These are phyloP conservation scores for Cladopsammia gracilis DNA, from an alignment of 64 coral and sea anemone genomes.

Conservation along the genomic window DNA sequence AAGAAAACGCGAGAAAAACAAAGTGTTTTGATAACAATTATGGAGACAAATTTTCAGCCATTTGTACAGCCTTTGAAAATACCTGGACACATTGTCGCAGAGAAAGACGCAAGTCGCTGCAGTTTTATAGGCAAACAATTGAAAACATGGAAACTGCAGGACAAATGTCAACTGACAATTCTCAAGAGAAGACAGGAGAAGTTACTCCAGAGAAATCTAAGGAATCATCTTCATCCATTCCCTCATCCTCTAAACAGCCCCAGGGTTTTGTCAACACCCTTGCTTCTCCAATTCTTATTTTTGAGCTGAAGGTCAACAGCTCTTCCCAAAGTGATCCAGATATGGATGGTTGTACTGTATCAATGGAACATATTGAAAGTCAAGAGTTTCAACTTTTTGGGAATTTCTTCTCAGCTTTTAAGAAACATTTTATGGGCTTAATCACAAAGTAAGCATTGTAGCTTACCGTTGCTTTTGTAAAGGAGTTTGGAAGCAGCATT, in stretches of 20 bases:
- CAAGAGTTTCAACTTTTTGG: conserved; percentile 52
- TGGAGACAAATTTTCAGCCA: not conserved
- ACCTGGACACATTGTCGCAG: conserved; percentile 74
- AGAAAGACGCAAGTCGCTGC: conserved; percentile 44
- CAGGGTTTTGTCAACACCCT: not conserved
- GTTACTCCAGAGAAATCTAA: not conserved
- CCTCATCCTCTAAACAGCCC: not conserved
- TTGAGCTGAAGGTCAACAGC: not conserved
- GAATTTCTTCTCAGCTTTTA: conserved; percentile 70
- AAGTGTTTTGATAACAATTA: not conserved
- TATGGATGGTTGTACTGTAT: conserved; percentile 9
- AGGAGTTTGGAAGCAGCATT: no score
- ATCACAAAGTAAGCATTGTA: not conserved
- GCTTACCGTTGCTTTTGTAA: no score
- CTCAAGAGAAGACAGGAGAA: not conserved
- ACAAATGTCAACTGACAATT: not conserved
- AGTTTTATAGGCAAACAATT: not conserved
- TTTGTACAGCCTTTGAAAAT: conserved; percentile 56
- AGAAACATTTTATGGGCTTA: conserved; percentile 35
- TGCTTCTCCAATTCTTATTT: no score
- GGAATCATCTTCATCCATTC: not conserved
- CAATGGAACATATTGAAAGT: conserved; percentile 46
- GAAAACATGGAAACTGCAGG: not conserved
- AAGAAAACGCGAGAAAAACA: not conserved
- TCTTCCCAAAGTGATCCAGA: not conserved